Evolutionary conservation across 2,797 vertebrate genomes (phyloP), one percentile per base, ranked within the genome.

Genomic region (Urophycis tenuis): DNA sequence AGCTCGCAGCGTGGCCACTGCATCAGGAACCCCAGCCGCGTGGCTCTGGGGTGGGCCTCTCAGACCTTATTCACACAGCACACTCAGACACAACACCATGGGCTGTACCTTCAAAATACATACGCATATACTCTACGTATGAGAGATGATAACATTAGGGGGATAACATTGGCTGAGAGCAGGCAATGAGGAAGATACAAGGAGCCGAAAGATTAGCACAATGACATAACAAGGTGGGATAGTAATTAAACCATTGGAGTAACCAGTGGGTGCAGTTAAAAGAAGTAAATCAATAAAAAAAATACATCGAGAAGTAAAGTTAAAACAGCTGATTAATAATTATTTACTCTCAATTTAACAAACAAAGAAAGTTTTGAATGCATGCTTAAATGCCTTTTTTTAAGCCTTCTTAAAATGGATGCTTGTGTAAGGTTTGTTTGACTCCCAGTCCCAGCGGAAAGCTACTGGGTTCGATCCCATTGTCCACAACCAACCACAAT

Each of bases 1-100:
- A 87, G 77, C 31, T 93, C 92, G 2, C 89, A 89, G 74, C 88
- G 86, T 78, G 85, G 80, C 75, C 92, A 94, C 79, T 85, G 87
- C 69, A 91, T 99, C 83, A 93, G 85, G 84, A 99, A 98, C 85
- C 85, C 92, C 67, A 93, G 95, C 29, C 89, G 89, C 36, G 73
- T 96, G 34, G 92, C 95, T 0, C 80, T 97, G 82, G 75, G 90
- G 88, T 92, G 41, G 19, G 84, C 85, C 77, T 1, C 7, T 70
- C 12, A 17, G 17, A 49, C 22, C 45, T 22, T 49, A 2, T 19
- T 60, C 22, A 60, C 7, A 22, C 22, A 60, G 3, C 6, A n/a
- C 19, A 7, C 14, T 53, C 49, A 53, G n/a, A n/a, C 49, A 22
- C 19, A 60, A 60, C 53, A 60, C 53, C 17, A 25, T 60, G 19